Conservation (phyloP, 2,113 vertebrate species). For the Anarrhichthys ocellatus region DNA sequence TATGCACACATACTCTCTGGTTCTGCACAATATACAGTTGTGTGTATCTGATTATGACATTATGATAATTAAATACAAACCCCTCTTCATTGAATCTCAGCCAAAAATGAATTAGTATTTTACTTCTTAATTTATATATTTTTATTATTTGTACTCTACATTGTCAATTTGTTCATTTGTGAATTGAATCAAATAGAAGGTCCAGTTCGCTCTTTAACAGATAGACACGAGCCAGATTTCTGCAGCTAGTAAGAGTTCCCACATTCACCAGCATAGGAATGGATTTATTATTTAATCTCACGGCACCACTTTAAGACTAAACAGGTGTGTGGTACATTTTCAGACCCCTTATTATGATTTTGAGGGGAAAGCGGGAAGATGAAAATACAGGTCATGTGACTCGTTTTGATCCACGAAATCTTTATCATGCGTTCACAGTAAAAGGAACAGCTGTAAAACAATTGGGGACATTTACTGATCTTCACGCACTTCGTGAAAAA, state of each 20-base stretch:
- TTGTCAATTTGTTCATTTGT: neutral
- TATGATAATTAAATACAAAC: neutral
- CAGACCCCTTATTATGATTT: too few relatives aligned
- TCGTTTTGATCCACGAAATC: too few relatives aligned
- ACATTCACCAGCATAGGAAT: neutral
- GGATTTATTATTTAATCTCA: neutral
- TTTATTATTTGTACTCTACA: neutral
- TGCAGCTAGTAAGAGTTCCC: neutral
- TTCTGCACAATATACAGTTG: neutral
- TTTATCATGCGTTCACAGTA: too few relatives aligned
- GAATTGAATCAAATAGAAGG: slow-evolving; percentile 19
- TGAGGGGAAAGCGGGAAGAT: too few relatives aligned
- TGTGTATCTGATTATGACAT: neutral
- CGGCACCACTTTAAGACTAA: neutral
- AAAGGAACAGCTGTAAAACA: neutral
- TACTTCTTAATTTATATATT: neutral
- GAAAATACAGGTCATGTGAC: too few relatives aligned
- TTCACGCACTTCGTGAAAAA: neutral
- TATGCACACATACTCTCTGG: neutral
- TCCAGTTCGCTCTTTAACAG: slow-evolving; percentile 17
- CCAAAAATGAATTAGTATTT: neutral
- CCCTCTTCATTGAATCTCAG: neutral
- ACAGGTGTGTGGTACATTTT: neutral
- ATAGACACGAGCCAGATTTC: neutral
- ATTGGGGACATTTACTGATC: neutral